Conservation (phyloP, 2,113 vertebrate genomes). For the Callaeas wilsoni region DNA sequence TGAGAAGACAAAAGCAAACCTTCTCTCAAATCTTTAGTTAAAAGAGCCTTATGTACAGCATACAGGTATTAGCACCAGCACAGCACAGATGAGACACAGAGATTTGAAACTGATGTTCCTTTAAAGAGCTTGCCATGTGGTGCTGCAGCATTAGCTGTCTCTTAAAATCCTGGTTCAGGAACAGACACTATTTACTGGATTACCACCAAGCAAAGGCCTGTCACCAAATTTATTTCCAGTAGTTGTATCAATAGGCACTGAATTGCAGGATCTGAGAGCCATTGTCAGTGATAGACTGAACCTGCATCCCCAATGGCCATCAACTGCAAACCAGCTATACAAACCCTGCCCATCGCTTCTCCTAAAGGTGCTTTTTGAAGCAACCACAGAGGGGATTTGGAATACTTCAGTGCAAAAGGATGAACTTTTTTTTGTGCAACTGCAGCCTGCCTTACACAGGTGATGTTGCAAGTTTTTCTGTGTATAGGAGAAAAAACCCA, state of each 20-base stretch:
- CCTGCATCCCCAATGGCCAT: not conserved
- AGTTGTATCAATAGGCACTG: rapidly evolving
- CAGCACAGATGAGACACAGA: not conserved
- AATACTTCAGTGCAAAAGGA: not conserved
- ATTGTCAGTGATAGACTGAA: not conserved
- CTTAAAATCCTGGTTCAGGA: not conserved
- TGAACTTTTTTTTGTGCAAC: not conserved
- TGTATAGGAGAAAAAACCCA: not conserved
- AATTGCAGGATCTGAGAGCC: not conserved
- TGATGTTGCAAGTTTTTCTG: not conserved
- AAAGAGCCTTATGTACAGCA: not conserved
- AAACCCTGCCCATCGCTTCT: not conserved
- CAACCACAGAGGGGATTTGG: not conserved
- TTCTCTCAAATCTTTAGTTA: not conserved
- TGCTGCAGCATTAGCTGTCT: not conserved
- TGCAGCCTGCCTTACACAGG: not conserved
- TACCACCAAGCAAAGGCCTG: not conserved
- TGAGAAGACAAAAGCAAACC: not conserved
- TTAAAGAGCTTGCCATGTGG: not conserved
- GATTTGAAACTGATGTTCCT: not conserved
- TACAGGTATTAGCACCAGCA: not conserved
- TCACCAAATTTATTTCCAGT: not conserved
- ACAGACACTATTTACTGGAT: not conserved
- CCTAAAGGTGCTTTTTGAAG: not conserved
- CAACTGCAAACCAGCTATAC: not conserved